Base-by-base conservation (phyloP, 2,888 invertebrate genomes). In the Autographa gamma region DNA sequence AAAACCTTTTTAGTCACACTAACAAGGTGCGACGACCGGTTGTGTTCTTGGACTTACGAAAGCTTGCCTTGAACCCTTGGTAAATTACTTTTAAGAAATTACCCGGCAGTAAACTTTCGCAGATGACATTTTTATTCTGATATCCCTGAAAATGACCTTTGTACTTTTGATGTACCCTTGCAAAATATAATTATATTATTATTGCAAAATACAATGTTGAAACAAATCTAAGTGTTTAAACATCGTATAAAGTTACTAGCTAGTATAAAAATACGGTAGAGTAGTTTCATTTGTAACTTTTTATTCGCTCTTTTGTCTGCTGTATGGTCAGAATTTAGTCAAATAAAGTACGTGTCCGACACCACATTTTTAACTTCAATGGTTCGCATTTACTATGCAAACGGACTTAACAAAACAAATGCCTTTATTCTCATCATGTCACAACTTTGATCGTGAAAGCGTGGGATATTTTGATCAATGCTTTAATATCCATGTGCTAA, bases 11-110 rank as follows among this genome's bases (percentile, higher is more conserved):
- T 65, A 67, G 59, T 66, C 16, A 34, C 18, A 16, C 52, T 13
- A 19, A 59, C 16, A 61, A 48, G 43, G 66, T 73, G 48, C 48
- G 63, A 13, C 16, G 60, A 81, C 77, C 82, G 69, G 77, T 81
- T 78, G 52, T 48, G 25, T 14, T 34, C 32, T 32, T 18, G 43
- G 19, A 16, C 9, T 41, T 43, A 64, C 63, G 77, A 78, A 78
- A 78, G 82, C 66, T 13, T 66, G 31, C 63, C 41, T 59, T 69
- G 66, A 64, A 60, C 66, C 66, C 69, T 54, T 43, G 38, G 38
- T 11, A 34, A 11, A 14, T 43, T 7, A n/a, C n/a, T 48, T 41
- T n/a, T n/a, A 48, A 48, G 48, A 48, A 48, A 48, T 48, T 48
- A n/a, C n/a, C 48, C n/a, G 6, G 48, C 6, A 48, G n/a, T 5